phyloP scores from a whole-genome alignment of 2,888 invertebrate species.

The Cynaeus angustus region DNA sequence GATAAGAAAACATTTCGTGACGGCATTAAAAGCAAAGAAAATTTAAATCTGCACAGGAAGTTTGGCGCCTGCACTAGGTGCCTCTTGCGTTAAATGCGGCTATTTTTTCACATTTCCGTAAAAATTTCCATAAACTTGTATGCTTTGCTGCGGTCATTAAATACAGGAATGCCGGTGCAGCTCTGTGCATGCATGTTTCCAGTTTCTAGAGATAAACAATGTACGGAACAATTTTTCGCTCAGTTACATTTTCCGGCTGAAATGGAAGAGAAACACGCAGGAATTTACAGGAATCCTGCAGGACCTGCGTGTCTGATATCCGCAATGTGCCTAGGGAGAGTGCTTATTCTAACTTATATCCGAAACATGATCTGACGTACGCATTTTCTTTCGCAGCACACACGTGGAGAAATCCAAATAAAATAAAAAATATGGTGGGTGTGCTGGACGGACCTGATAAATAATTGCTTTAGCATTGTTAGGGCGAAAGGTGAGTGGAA shows the following conservation, averaged over 20 bases:
- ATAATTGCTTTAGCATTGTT: slow-evolving; percentile 21
- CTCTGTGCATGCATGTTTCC: slow-evolving; percentile 42
- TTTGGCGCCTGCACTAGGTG: too few relatives aligned
- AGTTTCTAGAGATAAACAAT: slow-evolving; percentile 48
- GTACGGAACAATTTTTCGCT: slow-evolving; percentile 55
- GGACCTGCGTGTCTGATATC: slow-evolving; percentile 59
- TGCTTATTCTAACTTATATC: slow-evolving; percentile 63
- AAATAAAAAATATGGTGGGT: slow-evolving; percentile 35
- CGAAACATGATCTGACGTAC: slow-evolving; percentile 60
- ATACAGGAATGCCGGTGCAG: slow-evolving; percentile 3
- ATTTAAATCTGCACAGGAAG: slow-evolving; percentile 36
- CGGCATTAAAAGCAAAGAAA: slow-evolving; percentile 33
- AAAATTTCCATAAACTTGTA: slow-evolving; percentile 12
- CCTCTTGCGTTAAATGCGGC: too few relatives aligned
- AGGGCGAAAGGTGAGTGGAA: too few relatives aligned
- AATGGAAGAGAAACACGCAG: slow-evolving; percentile 49
- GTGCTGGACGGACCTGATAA: slow-evolving; percentile 20
- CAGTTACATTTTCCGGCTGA: slow-evolving; percentile 54
- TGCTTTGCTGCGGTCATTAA: slow-evolving; percentile 36
- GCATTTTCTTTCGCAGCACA: slow-evolving; percentile 50
- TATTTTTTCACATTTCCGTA: too few relatives aligned
- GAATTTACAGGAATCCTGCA: slow-evolving; percentile 53
- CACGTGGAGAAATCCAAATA: slow-evolving; percentile 44
- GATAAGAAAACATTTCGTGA: slow-evolving; percentile 27
- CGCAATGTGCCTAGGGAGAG: slow-evolving; percentile 63